Percentiles rank a stretch among this genome's conserved stretches.
phyloP scores from a whole-genome alignment of 2,113 vertebrate species.

The Anolis carolinensis region DNA sequence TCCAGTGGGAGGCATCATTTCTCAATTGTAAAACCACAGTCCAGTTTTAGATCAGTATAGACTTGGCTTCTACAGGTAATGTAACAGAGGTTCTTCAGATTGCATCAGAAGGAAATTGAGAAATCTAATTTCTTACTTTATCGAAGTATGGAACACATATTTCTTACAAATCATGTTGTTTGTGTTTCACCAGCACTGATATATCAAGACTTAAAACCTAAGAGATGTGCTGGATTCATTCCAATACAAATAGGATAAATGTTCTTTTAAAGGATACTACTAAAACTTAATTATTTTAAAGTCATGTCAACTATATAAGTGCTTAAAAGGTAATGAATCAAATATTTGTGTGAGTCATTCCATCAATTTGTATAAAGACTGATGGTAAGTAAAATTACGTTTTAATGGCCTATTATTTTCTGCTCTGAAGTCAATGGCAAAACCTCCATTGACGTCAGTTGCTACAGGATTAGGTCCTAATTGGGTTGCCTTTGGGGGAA shows the following conservation, averaged over 20 bases:
- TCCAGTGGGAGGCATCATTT: not conserved
- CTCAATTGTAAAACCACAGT: not conserved
- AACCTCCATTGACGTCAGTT: constrained; percentile 63
- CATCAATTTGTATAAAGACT: constrained; percentile 58
- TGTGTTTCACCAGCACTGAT: constrained; percentile 39
- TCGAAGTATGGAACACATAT: not conserved
- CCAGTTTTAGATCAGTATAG: not conserved
- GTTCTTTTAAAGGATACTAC: constrained; percentile 52
- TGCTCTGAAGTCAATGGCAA: constrained; percentile 14
- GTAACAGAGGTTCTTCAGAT: too few species aligned
- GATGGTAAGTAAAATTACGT: constrained; percentile 66
- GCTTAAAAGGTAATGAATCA: constrained; percentile 63
- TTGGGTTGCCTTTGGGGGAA: constrained; percentile 45
- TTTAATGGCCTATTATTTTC: constrained; percentile 63
- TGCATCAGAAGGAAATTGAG: not conserved
- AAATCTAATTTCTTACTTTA: too few species aligned
- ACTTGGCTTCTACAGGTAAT: not conserved
- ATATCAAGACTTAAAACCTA: constrained; percentile 19
- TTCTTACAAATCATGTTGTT: not conserved
- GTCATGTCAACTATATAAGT: constrained; percentile 64
- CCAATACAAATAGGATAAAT: constrained; percentile 54
- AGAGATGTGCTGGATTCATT: constrained; percentile 45
- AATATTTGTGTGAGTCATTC: constrained; percentile 67
- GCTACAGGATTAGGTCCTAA: constrained; percentile 56
- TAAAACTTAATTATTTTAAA: constrained; percentile 62